Evolutionary conservation across 1,140 invertebrate species (phyloP), one percentile per base, ranked within the genome.

Genomic region (Drosophila athabasca): DNA sequence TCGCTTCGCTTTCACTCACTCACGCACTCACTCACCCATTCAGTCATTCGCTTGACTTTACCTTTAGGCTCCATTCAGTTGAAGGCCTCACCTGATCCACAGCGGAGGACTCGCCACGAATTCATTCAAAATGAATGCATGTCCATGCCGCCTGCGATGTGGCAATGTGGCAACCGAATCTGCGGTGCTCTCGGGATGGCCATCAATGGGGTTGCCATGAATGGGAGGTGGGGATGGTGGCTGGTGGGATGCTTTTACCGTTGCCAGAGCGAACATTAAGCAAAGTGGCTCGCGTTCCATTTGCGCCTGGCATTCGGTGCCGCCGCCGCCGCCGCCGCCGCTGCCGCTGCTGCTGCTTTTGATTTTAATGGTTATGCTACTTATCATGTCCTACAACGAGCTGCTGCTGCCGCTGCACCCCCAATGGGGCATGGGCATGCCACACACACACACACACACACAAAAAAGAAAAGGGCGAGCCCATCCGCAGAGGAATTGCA

Each of bases 311-410:
- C 66, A 41, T 46, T 59, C 66, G 54, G 35, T 13, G 35, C 8
- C 3, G 31, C 2, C 9, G 31, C 31, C 3, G 35, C 8, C 3
- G 31, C 2, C 9, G 31, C 31, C 3, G 31, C 31, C 2, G 29
- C 31, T 31, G 29, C 8, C 11, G 9, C 31, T 35, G 31, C 9
- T 35, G 4, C 73, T 82, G 79, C 79, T 82, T 82, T 83, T 78
- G 78, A 87, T 87, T 85, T 85, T 87, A 85, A 85, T 85, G 82
- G 82, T 78, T 72, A 81, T 72, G 82, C 82, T 85, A 87, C 82
- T 87, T 85, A 85, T 85, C 83, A 87, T 87, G 82, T 85, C 66
- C 68, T 53, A 48, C 77, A 77, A 65, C 67, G 24, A 76, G 45
- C 19, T 65, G 45, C 48, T 57, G 44, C 41, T 31, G 26, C 49